These are phyloP conservation scores for Heptranchias perlo DNA, from an alignment of 2,113 vertebrate genomes.

Conservation along the genomic window DNA sequence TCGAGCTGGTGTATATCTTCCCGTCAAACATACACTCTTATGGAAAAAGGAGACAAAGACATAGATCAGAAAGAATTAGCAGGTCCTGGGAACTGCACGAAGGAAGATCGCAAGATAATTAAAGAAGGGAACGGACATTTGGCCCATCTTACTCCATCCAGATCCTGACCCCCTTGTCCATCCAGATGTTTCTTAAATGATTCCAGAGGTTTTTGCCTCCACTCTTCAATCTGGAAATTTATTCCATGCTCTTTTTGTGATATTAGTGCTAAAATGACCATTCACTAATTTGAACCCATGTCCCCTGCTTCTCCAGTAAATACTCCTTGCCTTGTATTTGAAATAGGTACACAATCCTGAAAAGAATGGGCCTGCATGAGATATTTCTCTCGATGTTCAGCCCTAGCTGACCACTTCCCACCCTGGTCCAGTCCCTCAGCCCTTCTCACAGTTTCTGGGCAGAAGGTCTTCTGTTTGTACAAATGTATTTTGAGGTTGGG, in stretches of 20 bases:
- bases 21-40: slow-evolving; percentile 81
- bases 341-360: neutral
- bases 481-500: neutral
- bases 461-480: neutral
- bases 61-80: slow-evolving; percentile 39
- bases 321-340: neutral
- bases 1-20: slow-evolving; percentile 79
- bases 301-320: neutral
- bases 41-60: slow-evolving; percentile 40
- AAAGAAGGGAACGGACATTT: neutral
- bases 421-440: too few species aligned
- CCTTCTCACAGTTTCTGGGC: too few species aligned
- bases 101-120: neutral
- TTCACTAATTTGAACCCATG: neutral
- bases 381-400: neutral
- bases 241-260: neutral
- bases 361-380: neutral
- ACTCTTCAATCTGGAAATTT: neutral
- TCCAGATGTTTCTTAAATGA: neutral
- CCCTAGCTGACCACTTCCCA: neutral
- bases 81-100: neutral
- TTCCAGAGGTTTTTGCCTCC: neutral
- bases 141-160: neutral
- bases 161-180: neutral
- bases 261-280: neutral